Evolutionary conservation across 1,140 invertebrate genomes (phyloP), one percentile per base, ranked within the genome.

Genomic region (Odontomachus brunneus): DNA sequence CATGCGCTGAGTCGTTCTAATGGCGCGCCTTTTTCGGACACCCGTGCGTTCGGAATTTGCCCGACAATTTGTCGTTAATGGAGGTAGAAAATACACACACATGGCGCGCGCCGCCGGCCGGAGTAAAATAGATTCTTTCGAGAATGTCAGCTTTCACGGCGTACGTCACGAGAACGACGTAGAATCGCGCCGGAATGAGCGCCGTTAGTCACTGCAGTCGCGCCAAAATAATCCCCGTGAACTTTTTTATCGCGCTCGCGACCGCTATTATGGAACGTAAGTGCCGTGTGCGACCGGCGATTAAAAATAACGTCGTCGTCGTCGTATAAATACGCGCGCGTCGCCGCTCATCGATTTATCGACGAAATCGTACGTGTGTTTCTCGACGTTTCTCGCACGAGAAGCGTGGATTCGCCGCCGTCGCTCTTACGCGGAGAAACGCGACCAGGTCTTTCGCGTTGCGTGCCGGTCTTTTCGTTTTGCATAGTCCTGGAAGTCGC

Each of bases 381-480:
- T 57, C 75, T 48, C 33, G 38, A 1, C 7, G 2, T 0, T 4
- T 44, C 9, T 11, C 38, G 38, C 38, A 3, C 9, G 15, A 1
- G 57, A 55, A 78, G 3, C 63, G 24, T 57, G 57, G 22, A 78
- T 69, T 69, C 63, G 29, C 3, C 9, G 29, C 0, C 24, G 55
- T n/a, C n/a, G n/a, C n/a, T n/a, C n/a, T n/a, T n/a, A n/a, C 66
- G 53, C 19, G 3, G 11, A 78, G 33, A 67, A 78, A 67, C 49
- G 22, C 17, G 51, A 80, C 59, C n/a, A 3, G 51, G 7, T 67
- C 38, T 44, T 24, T 2, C 59, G 9, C n/a, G 75, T 80, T 80
- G 75, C 75, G 65, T 80, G 75, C 24, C 57, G 22, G 75, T 80
- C 75, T 80, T 80, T 80, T 69, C 65, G 33, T 80, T 80, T 57